Percentiles rank a stretch among this genome's conserved stretches.
These are phyloP conservation scores for Electrona antarctica DNA, from an alignment of 2,113 vertebrate genomes.

Conservation along the genomic window DNA sequence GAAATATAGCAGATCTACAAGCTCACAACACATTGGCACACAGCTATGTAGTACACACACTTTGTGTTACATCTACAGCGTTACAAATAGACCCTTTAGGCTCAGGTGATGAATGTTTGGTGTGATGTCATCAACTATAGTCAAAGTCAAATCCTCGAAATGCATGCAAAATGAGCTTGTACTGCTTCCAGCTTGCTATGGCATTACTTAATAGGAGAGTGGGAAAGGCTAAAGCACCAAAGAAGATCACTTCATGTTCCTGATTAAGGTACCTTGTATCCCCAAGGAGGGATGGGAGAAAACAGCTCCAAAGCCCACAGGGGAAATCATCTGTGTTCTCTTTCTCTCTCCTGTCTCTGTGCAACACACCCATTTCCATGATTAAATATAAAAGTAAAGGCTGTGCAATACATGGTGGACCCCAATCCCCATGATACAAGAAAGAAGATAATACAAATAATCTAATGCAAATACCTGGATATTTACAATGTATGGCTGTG, in stretches of 20 bases:
- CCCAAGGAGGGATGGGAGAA: conserved; percentile 61
- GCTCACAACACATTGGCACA: no score
- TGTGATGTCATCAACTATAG: background rate
- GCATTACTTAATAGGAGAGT: background rate
- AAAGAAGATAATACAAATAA: conserved; percentile 54
- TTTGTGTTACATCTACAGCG: no score
- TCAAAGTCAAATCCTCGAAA: conserved; percentile 4
- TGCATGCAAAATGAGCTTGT: conserved; percentile 28
- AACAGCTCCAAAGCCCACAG: conserved; percentile 61
- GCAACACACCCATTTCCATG: conserved; percentile 42
- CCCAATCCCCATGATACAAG: conserved; percentile 65
- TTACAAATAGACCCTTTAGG: background rate
- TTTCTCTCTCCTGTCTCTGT: conserved; percentile 51
- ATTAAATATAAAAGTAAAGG: conserved; percentile 68
- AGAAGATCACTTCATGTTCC: conserved; percentile 70
- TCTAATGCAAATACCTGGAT: conserved; percentile 68
- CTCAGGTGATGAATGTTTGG: background rate
- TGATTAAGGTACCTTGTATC: conserved; percentile 66
- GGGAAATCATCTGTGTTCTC: conserved; percentile 71
- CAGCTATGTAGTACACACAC: no score
- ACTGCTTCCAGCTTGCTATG: conserved; percentile 16
- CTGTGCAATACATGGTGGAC: conserved; percentile 67
- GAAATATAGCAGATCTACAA: no score
- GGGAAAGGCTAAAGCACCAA: conserved; percentile 51
- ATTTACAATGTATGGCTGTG: no score